Evolutionary conservation across 2,888 invertebrate species (phyloP).

Genomic region (Watsonalla cultraria): DNA sequence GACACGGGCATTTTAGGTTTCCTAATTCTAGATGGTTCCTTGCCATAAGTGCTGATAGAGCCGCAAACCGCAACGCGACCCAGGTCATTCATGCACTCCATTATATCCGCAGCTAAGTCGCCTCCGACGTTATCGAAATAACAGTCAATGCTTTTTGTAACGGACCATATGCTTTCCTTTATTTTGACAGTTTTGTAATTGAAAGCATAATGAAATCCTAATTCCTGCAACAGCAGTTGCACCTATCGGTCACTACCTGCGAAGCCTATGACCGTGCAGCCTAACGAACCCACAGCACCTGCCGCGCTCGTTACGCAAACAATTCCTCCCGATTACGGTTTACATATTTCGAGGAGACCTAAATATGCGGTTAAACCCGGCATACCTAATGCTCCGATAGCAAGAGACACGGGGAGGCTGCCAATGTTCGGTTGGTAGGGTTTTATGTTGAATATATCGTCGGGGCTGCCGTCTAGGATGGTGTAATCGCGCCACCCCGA

Average conservation of each 20-base stretch:
- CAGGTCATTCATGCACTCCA: constrained; percentile 76
- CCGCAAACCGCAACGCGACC: constrained; percentile 81
- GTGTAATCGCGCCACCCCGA: constrained; percentile 82
- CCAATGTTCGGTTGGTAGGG: constrained; percentile 67
- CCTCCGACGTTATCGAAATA: constrained; percentile 87
- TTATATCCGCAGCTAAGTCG: constrained; percentile 70
- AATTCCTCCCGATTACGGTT: constrained; percentile 81
- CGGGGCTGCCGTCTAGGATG: constrained; percentile 26
- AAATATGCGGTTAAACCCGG: constrained; percentile 67
- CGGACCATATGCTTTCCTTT: constrained; percentile 62
- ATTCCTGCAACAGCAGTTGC: constrained; percentile 75
- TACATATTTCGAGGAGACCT: constrained; percentile 74
- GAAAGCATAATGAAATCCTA: constrained; percentile 81
- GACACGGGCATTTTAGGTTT: constrained; percentile 14
- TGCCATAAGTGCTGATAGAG: constrained; percentile 76
- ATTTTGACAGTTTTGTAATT: constrained; percentile 82
- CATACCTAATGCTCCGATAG: constrained; percentile 80
- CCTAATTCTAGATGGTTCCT: constrained; percentile 5
- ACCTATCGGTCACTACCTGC: constrained; percentile 82
- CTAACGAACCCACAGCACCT: constrained; percentile 82
- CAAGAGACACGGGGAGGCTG: constrained; percentile 66
- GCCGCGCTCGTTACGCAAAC: constrained; percentile 83
- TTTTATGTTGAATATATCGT: constrained; percentile 29
- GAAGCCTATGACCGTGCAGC: constrained; percentile 57
- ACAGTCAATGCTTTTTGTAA: constrained; percentile 82